Conservation (phyloP, 2,113 vertebrate genomes). For the Oncorhynchus gorbuscha region DNA sequence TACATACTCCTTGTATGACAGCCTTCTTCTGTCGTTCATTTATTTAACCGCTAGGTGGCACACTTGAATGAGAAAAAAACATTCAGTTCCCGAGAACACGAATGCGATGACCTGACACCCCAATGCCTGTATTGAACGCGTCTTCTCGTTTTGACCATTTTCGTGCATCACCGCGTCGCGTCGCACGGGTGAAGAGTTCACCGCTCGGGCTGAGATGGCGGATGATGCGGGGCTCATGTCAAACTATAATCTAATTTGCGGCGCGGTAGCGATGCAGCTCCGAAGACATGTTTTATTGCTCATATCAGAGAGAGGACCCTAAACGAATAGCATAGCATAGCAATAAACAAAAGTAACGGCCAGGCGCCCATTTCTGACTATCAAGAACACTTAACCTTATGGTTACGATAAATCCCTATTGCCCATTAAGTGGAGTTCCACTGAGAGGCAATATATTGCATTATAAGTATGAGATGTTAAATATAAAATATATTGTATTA, state of each 20-base stretch:
- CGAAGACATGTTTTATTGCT: conserved; percentile 62
- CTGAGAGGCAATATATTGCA: conserved; percentile 51
- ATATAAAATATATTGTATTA: conserved; percentile 30
- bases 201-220: conserved; percentile 46
- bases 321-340: conserved; percentile 56
- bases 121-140: conserved; percentile 24
- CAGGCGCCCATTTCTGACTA: conserved; percentile 68
- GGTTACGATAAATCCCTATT: conserved; percentile 64
- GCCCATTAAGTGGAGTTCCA: conserved; percentile 65
- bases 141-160: conserved; percentile 23
- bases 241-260: conserved; percentile 65
- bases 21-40: neutral
- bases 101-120: neutral
- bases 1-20: too few species aligned
- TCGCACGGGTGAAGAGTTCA: conserved; percentile 75
- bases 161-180: conserved; percentile 30
- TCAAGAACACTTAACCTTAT: conserved; percentile 76
- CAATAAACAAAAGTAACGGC: conserved; percentile 70
- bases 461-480: conserved; percentile 29
- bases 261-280: conserved; percentile 32
- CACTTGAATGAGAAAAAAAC: conserved; percentile 52
- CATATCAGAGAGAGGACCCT: conserved; percentile 49
- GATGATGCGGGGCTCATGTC: conserved; percentile 63
- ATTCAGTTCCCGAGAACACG: neutral
- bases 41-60: conserved; percentile 64